Conservation (phyloP, 2,113 vertebrate genomes). For the Heliornis fulica region DNA sequence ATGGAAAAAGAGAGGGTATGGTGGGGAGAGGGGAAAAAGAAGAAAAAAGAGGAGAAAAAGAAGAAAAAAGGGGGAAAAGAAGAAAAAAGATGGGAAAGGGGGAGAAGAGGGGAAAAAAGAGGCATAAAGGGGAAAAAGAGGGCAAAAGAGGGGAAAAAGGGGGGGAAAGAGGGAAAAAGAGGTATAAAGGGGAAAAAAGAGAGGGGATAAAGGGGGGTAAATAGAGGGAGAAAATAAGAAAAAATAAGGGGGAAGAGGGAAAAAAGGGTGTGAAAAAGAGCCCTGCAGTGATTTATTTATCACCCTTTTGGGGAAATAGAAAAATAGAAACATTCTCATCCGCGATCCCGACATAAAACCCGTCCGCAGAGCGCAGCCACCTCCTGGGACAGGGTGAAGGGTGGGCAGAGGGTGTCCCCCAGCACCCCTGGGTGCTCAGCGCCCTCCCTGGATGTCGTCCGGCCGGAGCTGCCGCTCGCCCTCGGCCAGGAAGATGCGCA, state of each 20-base stretch:
- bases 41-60: neutral
- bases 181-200: too few species aligned
- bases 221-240: neutral
- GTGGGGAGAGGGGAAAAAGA: too few species aligned
- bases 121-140: too few species aligned
- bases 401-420: neutral
- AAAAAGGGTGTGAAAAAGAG: neutral
- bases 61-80: too few species aligned
- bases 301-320: neutral
- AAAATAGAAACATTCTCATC: neutral
- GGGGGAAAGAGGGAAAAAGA: too few species aligned
- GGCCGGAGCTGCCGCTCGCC: constrained; percentile 87
- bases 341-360: neutral
- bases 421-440: constrained; percentile 1
- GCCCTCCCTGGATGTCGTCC: constrained; percentile 72
- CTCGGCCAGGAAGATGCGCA: constrained; percentile 89
- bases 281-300: neutral
- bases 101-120: too few species aligned
- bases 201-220: too few species aligned
- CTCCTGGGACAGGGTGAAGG: neutral
- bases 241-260: too few species aligned
- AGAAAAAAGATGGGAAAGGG: too few species aligned
- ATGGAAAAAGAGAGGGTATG: too few species aligned
- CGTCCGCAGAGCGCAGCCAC: accelerated
- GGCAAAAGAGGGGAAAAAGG: too few species aligned